Evolutionary conservation across 2,888 invertebrate species (phyloP), one percentile per base, ranked within the genome.

Genomic region (Heliconius ethilla): DNA sequence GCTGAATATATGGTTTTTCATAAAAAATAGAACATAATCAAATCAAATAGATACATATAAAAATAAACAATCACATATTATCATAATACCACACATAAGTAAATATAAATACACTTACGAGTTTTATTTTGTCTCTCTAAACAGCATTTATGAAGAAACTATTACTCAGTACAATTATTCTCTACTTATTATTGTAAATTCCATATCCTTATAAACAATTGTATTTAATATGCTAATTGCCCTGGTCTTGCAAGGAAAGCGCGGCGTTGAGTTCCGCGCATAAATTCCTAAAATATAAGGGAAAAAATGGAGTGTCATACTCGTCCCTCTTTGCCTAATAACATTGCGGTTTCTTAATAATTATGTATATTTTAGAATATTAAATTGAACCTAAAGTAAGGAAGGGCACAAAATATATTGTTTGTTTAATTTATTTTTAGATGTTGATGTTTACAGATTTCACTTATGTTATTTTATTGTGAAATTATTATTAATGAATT

Each of bases 391-490:
- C n/a, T 37, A 45, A 40, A 45, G 45, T 27, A 45, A 18, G 22
- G 18, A 66, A 18, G 45, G 25, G 59, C 75, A 75, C 69, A 69
- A 70, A 70, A 70, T 18, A 13, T 40, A 45, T 33, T 51, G 10
- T 67, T 55, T 75, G 37, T 62, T 18, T 40, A 75, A 22, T 15
- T 75, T 69, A 59, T 72, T 33, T 70, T 69, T 70, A 59, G 27
- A 40, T 22, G 40, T 59, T 27, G 59, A 33, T 33, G 33, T 75
- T 75, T 70, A 70, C 25, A 51, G 15, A 69, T 55, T 70, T 59
- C n/a, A 45, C 29, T 45, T 63, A 10, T 45, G 10, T 76, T 70
- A 70, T 70, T 51, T 33, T 25, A n/a, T 62, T 69, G 3, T 59
- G 15, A 33, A 59, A 27, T 59, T 55, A 6, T 70, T 59, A 40